These are phyloP conservation scores for Fopius arisanus DNA, from an alignment of 1,140 invertebrate genomes.

Conservation along the genomic window DNA sequence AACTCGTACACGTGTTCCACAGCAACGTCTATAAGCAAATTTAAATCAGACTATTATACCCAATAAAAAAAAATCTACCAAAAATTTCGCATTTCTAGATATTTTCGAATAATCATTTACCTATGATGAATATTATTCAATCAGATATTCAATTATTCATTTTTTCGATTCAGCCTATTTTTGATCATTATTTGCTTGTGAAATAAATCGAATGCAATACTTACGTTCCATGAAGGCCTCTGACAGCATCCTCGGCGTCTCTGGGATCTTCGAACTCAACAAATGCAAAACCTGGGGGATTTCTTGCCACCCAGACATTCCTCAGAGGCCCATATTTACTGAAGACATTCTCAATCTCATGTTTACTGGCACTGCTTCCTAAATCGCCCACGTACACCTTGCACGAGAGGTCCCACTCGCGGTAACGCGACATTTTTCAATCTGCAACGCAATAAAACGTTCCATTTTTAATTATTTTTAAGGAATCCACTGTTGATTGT, in stretches of 20 bases:
- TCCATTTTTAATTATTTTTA: too few relatives aligned
- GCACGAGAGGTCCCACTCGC: constrained; percentile 92
- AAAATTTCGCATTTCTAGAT: too few relatives aligned
- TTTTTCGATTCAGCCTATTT: too few relatives aligned
- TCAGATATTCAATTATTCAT: too few relatives aligned
- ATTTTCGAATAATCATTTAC: too few relatives aligned
- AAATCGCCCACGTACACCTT: constrained; percentile 99
- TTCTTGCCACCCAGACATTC: constrained; percentile 97
- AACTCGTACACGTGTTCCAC: constrained; percentile 82
- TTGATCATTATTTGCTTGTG: not conserved
- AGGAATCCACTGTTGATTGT: too few relatives aligned
- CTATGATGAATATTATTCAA: too few relatives aligned
- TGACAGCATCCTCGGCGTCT: constrained; percentile 97
- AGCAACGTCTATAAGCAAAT: constrained; percentile 81
- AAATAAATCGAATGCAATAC: constrained; percentile 50
- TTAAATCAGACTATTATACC: too few relatives aligned
- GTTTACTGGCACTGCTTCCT: constrained; percentile 88
- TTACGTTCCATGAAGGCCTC: constrained; percentile 93
- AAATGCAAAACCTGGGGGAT: constrained; percentile 95
- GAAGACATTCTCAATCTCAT: constrained; percentile 92
- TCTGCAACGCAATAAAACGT: not conserved
- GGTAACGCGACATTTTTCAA: constrained; percentile 75
- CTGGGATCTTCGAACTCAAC: constrained; percentile 97
- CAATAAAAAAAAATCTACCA: too few relatives aligned
- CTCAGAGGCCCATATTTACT: constrained; percentile 92